A percentile compares a stretch with the other conserved stretches of the same genome.
phyloP scores from a whole-genome alignment of 2,797 vertebrate genomes.

The Gadopsis marmoratus region DNA sequence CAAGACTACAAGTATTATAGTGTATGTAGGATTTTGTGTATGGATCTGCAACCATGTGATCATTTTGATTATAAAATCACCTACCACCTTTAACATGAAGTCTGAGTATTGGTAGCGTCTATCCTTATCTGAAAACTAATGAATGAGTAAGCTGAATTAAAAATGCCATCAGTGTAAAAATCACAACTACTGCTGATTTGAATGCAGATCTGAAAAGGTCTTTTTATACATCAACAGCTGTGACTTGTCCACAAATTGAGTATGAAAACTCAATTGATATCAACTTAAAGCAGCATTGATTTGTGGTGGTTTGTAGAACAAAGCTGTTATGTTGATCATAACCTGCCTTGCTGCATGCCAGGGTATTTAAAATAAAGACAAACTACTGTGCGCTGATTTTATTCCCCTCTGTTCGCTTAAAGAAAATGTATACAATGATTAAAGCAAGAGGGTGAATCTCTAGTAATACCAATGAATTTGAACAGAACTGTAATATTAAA shows the following conservation, averaged over 20 bases:
- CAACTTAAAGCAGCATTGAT: slow-evolving; percentile 64
- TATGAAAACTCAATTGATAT: neutral
- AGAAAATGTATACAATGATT: slow-evolving; percentile 71
- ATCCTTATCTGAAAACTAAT: neutral
- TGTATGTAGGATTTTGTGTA: neutral
- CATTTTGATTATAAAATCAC: neutral
- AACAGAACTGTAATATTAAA: slow-evolving; percentile 73
- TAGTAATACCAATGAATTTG: slow-evolving; percentile 64
- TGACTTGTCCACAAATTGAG: neutral
- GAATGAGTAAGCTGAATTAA: neutral
- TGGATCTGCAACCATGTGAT: slow-evolving; percentile 18
- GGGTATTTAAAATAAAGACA: slow-evolving; percentile 52
- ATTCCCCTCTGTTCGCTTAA: slow-evolving; percentile 58
- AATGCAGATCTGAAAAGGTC: neutral
- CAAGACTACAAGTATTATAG: neutral
- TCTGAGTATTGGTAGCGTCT: neutral
- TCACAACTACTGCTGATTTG: neutral
- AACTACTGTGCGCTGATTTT: slow-evolving; percentile 46
- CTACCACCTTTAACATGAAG: neutral
- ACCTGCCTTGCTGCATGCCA: slow-evolving; percentile 65
- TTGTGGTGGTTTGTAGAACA: slow-evolving; percentile 80
- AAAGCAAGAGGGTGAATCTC: slow-evolving; percentile 74
- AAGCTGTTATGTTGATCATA: slow-evolving; percentile 63
- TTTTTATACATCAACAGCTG: neutral
- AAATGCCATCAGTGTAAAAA: neutral